Evolutionary conservation across 2,113 vertebrate genomes (phyloP), one percentile per base, ranked within the genome.

Genomic region (Lamprologus callipterus): DNA sequence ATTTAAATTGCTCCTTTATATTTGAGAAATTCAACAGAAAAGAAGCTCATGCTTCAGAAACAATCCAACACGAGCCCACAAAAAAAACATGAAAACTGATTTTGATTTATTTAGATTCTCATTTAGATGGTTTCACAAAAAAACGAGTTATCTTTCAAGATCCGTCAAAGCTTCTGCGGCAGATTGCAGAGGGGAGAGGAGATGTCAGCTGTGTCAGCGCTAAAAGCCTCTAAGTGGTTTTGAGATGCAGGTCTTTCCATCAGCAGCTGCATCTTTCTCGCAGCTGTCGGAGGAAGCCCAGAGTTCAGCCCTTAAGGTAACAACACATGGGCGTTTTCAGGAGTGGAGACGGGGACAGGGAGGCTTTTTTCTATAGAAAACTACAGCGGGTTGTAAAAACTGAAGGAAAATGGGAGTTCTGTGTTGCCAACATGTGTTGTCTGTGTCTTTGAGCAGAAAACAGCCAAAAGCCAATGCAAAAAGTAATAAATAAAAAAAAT

Each of bases 171-270:
- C 53, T 83, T 80, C 58, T 84, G 73, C 75, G 16, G 45, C 8
- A 58, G 40, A 21, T 75, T 40, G 31, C 31, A 57, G 57, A 68
- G 45, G 33, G 79, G 47, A 28, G 80, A 80, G 3, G 26, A 51
- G 60, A 75, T 83, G 90, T 92, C 90, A 90, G 65, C 31, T 47
- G 45, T 89, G 87, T 87, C 83, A 45, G 26, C 3, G 3, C 85
- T 93, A 83, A 91, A 92, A 92, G 90, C 88, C 85, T 90, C 33
- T 85, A 85, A 87, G 85, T 88, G 92, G 85, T 85, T 87, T 86
- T 17, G 21, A 87, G 75, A 73, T 53, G 80, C 82, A 73, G 65
- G 31, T 89, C 49, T 89, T 65, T 90, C 79, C 82, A 82, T 87
- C 80, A 60, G 88, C 84, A 28, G 82, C 87, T 82, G 82, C 26